Evolutionary conservation across 2,797 vertebrate genomes (phyloP), one percentile per base, ranked within the genome.

Genomic region (Xenentodon cancila): DNA sequence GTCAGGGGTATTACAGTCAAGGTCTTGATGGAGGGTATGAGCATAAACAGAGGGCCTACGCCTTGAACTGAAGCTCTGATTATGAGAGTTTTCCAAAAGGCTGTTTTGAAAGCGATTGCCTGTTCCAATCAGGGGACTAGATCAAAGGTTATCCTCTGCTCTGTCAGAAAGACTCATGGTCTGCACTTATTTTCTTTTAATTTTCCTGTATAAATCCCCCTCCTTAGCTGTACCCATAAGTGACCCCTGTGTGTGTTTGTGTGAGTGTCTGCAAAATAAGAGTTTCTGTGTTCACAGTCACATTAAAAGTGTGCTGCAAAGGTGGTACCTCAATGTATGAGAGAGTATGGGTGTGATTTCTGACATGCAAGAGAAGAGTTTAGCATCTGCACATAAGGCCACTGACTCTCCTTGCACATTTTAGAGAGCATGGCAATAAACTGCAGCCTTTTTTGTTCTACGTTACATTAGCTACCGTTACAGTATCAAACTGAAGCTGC

Each of bases 41-140:
- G 67, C 67, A 75, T 66, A 81, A 87, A 84, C 66, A 68, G 76
- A 71, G 27, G 69, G 68, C 67, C 68, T 56, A 80, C 60, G 76
- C 75, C 83, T 77, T 65, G 4, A 80, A 85, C 64, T 78, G 60
- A 88, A 87, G 48, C 79, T 73, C 64, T 52, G 57, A 70, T 68
- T 57, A 68, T 21, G 43, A 32, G 60, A 84, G 77, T 78, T 86
- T 88, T 84, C 82, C 76, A 76, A 91, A 88, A 85, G 81, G 85
- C 76, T 79, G 34, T 37, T 37, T 37, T 37, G 34, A 13, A 13
- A 37, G 12, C 53, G 20, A 68, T 73, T 71, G 65, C 77, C 71
- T 60, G 61, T 72, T 80, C 66, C 62, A 79, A 75, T 83, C 60
- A 75, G 54, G 50, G n/a, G 61, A 19, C 34, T 50, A 64, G 62